phyloP scores from a whole-genome alignment of 2,113 vertebrate genomes.

The Rhadina sibilatrix region DNA sequence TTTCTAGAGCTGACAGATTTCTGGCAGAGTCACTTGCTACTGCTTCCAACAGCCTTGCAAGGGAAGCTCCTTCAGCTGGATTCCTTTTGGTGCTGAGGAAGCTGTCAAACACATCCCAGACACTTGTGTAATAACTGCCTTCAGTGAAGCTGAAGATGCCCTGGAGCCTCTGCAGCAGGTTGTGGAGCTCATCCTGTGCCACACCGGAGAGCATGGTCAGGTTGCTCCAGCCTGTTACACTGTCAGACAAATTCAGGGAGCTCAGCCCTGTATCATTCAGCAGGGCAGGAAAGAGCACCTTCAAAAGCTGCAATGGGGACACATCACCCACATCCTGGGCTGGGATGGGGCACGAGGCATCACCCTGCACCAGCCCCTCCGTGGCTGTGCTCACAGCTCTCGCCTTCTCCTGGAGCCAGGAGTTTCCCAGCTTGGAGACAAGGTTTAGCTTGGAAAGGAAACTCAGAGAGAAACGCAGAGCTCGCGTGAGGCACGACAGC shows the following conservation, averaged over 20 bases:
- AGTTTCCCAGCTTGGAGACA: not conserved
- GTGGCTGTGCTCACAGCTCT: not conserved
- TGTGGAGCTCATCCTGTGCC: not conserved
- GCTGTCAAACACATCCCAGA: not conserved
- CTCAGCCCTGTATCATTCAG: not conserved
- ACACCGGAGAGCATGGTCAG: not conserved
- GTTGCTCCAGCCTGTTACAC: not conserved
- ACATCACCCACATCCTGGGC: not conserved
- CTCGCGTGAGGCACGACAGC: not conserved
- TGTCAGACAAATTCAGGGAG: not conserved
- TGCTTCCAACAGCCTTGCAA: slow-evolving; percentile 1
- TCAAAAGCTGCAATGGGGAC: not conserved
- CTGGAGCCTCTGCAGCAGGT: not conserved
- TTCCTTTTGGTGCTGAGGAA: not conserved
- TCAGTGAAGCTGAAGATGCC: not conserved
- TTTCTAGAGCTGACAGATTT: not conserved
- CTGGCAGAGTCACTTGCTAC: not conserved
- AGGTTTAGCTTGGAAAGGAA: slow-evolving; percentile 25
- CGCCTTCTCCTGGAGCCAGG: slow-evolving; percentile 14
- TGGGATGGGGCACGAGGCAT: not conserved
- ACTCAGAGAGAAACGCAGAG: slow-evolving; percentile 30
- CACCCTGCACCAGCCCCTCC: not conserved
- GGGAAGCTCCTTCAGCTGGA: not conserved
- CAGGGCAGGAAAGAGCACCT: not conserved
- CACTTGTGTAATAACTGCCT: not conserved